phyloP scores from a whole-genome alignment of 2,113 vertebrate species.

The Corvus hawaiiensis region DNA sequence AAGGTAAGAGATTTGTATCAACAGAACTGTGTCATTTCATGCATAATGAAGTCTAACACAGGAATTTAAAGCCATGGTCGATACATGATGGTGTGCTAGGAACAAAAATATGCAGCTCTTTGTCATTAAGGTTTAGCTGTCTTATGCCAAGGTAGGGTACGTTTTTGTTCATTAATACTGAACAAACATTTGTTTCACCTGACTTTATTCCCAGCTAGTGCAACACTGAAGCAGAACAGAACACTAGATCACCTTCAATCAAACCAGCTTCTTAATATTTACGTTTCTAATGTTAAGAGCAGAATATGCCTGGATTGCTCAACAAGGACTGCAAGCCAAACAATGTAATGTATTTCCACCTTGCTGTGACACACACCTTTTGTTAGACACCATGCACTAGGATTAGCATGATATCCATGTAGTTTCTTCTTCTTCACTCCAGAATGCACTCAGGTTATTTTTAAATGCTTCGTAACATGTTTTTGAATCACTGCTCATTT shows the following conservation, averaged over 20 bases:
- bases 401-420: neutral
- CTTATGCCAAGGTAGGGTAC: neutral
- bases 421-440: neutral
- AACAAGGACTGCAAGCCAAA: neutral
- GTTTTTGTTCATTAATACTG: constrained; percentile 27
- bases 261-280: neutral
- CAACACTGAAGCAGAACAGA: constrained; percentile 22
- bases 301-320: neutral
- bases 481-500: neutral
- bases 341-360: neutral
- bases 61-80: neutral
- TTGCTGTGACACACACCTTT: neutral
- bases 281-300: neutral
- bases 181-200: constrained; percentile 8
- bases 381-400: neutral
- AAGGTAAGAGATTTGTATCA: neutral
- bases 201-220: neutral
- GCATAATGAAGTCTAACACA: neutral
- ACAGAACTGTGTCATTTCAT: neutral
- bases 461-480: neutral
- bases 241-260: neutral
- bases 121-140: neutral
- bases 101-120: neutral
- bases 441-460: neutral
- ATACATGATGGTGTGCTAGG: neutral